Evolutionary conservation across 2,113 vertebrate species (phyloP).

Genomic region (Rafetus swinhoei): DNA sequence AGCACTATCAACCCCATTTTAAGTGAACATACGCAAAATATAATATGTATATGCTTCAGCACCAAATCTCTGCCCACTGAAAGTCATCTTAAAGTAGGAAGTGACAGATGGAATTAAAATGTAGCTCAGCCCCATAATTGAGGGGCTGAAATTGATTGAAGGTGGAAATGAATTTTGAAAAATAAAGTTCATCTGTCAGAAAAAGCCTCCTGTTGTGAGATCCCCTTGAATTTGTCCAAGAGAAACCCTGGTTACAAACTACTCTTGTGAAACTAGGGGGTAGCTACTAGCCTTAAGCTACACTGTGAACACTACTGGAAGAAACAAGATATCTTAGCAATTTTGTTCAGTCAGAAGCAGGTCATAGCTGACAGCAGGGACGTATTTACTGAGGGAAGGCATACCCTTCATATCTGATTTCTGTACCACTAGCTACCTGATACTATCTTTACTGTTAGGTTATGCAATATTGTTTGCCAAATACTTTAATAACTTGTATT

Average conservation of each 20-base stretch:
- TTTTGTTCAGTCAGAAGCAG: not conserved
- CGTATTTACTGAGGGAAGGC: not conserved
- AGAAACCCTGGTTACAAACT: not conserved
- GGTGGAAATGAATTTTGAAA: constrained; percentile 44
- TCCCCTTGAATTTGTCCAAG: not conserved
- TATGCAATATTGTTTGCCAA: not conserved
- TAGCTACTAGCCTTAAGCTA: not conserved
- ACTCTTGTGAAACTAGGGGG: not conserved
- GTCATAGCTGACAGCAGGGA: rapidly evolving
- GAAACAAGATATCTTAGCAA: not conserved
- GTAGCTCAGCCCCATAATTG: not conserved
- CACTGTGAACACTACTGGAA: not conserved
- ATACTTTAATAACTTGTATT: not conserved
- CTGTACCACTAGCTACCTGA: not conserved
- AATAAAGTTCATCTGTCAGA: constrained; percentile 63
- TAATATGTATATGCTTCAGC: not conserved
- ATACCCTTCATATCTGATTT: not conserved
- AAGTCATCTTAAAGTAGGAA: constrained; percentile 16
- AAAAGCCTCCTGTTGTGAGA: not conserved
- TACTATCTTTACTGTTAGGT: not conserved
- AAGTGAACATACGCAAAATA: constrained; percentile 1
- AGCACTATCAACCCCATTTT: constrained; percentile 45
- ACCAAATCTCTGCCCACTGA: constrained; percentile 51
- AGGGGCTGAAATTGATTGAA: not conserved
- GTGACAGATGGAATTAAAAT: constrained; percentile 8